Evolutionary conservation across 2,888 invertebrate species (phyloP).

Genomic region (Aricia artaxerxes): DNA sequence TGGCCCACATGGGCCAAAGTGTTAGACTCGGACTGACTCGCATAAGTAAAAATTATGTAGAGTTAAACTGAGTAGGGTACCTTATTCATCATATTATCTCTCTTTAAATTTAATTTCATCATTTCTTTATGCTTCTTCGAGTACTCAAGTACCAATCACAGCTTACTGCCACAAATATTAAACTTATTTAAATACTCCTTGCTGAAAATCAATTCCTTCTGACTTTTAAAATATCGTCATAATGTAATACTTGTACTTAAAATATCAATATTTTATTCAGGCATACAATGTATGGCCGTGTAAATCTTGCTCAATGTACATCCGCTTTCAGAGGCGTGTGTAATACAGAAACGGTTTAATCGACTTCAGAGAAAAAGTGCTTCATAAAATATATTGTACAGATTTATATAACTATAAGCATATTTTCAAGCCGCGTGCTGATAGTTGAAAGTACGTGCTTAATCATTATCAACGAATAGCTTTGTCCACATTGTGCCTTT

Average conservation of each 20-base stretch:
- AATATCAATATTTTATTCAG: constrained; percentile 27
- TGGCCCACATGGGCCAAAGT: too few relatives aligned
- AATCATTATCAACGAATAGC: too few relatives aligned
- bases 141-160: too few relatives aligned
- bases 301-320: constrained; percentile 26
- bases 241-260: not conserved
- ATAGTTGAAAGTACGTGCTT: not conserved
- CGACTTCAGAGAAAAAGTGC: constrained; percentile 12
- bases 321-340: constrained; percentile 24
- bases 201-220: not conserved
- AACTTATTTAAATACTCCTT: not conserved
- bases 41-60: too few relatives aligned
- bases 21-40: too few relatives aligned
- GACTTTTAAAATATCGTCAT: not conserved
- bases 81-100: too few relatives aligned
- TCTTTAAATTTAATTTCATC: too few relatives aligned
- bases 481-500: too few relatives aligned
- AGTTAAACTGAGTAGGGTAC: too few relatives aligned
- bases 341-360: constrained; percentile 22
- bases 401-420: not conserved
- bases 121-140: too few relatives aligned
- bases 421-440: not conserved
- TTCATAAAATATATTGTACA: constrained; percentile 11
- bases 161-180: not conserved
- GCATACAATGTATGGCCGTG: constrained; percentile 15